A percentile compares a stretch with the other conserved stretches of the same genome.
phyloP scores from a whole-genome alignment of 2,113 vertebrate species.

The Callaeas wilsoni region DNA sequence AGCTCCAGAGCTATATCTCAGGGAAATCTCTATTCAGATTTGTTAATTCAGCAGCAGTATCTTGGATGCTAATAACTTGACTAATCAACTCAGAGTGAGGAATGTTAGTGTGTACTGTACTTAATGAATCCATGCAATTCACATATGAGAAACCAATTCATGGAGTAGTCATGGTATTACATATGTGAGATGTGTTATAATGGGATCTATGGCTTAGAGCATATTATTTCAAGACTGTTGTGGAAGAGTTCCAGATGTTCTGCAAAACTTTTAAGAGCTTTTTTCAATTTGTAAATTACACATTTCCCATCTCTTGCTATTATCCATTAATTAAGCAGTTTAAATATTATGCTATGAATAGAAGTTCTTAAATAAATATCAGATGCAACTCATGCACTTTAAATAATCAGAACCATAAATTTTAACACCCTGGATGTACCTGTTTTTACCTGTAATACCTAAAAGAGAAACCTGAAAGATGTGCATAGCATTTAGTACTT shows the following conservation, averaged over 20 bases:
- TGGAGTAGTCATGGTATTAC: not conserved
- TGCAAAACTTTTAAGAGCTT: slow-evolving; percentile 31
- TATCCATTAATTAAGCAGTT: not conserved
- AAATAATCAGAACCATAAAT: not conserved
- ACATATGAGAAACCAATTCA: not conserved
- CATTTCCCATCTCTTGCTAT: not conserved
- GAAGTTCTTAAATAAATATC: not conserved
- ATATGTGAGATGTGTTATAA: not conserved
- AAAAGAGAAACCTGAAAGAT: not conserved
- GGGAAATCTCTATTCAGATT: not conserved
- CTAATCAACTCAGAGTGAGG: not conserved
- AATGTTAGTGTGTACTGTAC: not conserved
- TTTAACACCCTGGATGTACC: not conserved
- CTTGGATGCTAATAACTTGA: not conserved
- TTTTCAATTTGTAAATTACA: slow-evolving; percentile 30
- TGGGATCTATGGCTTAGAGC: not conserved
- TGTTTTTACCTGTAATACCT: not conserved
- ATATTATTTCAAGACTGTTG: not conserved
- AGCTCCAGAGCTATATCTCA: not conserved
- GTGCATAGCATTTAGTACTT: not conserved
- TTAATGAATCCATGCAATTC: not conserved
- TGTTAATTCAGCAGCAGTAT: not conserved
- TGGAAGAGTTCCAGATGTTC: slow-evolving; percentile 46
- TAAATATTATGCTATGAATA: not conserved
- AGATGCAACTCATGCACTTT: not conserved